phyloP scores from a whole-genome alignment of 2,797 vertebrate genomes.

The Saxicola maurus region DNA sequence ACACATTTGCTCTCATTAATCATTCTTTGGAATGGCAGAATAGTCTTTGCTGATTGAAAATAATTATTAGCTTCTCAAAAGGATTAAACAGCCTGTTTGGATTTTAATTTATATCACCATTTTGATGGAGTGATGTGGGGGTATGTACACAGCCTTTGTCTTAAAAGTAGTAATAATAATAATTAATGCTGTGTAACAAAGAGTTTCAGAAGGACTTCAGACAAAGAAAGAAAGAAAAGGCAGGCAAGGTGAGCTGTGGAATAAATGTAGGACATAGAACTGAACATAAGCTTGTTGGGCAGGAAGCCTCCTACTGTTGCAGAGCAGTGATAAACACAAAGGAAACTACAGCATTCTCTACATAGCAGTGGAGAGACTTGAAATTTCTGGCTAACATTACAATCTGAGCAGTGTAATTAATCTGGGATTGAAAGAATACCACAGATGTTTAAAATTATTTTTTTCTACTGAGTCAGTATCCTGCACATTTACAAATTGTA shows the following conservation, averaged over 20 bases:
- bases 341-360: constrained; percentile 51
- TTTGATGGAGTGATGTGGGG: constrained; percentile 68
- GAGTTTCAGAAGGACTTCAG: constrained; percentile 31
- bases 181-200: constrained; percentile 51
- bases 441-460: constrained; percentile 80
- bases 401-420: constrained; percentile 72
- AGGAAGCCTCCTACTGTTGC: constrained; percentile 38
- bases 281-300: constrained; percentile 40
- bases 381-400: constrained; percentile 69
- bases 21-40: constrained; percentile 69
- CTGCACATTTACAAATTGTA: constrained; percentile 74
- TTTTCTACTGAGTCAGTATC: constrained; percentile 73
- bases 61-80: constrained; percentile 74
- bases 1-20: constrained; percentile 69
- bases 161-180: constrained; percentile 68
- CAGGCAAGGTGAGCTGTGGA: constrained; percentile 49
- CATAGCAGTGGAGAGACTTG: constrained; percentile 61
- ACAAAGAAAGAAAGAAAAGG: constrained; percentile 49
- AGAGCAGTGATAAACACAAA: constrained; percentile 61
- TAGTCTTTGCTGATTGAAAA: constrained; percentile 73
- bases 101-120: constrained; percentile 69
- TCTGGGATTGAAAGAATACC: constrained; percentile 75
- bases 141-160: constrained; percentile 59
- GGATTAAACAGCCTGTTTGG: constrained; percentile 71
- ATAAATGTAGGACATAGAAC: constrained; percentile 42